phyloP scores from a whole-genome alignment of 2,797 vertebrate genomes.

The Steatocranus sp. region DNA sequence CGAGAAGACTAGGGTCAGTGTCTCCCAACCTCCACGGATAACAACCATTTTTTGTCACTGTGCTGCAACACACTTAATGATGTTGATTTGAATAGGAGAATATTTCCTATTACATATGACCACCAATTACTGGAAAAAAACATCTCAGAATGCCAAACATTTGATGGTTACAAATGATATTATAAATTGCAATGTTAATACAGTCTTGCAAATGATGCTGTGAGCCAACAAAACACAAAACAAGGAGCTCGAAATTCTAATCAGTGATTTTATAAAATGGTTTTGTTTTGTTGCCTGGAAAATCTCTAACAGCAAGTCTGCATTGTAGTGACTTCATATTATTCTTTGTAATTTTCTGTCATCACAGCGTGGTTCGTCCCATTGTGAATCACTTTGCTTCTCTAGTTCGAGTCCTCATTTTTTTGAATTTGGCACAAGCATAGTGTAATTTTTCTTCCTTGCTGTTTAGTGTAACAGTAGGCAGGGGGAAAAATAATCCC shows the following conservation, averaged over 20 bases:
- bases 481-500: slow-evolving; percentile 1
- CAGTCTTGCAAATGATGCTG: not conserved
- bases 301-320: not conserved
- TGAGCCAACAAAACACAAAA: not conserved
- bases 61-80: not conserved
- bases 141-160: not conserved
- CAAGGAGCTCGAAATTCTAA: not conserved
- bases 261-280: not conserved
- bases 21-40: not conserved
- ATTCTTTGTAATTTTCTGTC: not conserved
- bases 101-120: not conserved
- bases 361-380: not conserved
- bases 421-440: slow-evolving; percentile 8
- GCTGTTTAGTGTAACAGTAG: slow-evolving; percentile 1
- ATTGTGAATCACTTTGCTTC: not conserved
- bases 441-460: not conserved
- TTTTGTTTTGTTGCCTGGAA: not conserved
- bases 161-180: not conserved
- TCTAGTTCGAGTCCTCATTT: not conserved
- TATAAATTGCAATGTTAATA: not conserved
- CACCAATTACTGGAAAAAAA: not conserved
- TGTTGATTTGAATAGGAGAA: not conserved
- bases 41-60: not conserved
- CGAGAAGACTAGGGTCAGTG: slow-evolving; percentile 2
- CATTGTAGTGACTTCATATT: not conserved